Base-by-base conservation (phyloP, 1,140 invertebrate species). In the Cotesia typhae region DNA sequence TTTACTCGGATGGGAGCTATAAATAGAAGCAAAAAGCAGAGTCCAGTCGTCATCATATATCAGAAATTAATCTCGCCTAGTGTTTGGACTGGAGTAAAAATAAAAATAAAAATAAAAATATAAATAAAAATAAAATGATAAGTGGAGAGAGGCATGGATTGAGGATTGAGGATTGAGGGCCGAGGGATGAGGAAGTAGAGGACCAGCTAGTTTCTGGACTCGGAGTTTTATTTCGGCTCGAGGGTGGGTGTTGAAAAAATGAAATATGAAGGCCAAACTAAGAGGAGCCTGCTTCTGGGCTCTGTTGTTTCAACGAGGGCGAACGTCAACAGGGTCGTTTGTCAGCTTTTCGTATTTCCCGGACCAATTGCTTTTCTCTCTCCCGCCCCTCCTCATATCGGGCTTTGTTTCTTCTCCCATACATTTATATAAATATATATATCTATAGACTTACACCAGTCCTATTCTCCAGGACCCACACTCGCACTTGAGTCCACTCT, bases 261-360 rank as follows among this genome's bases (percentile, higher is more conserved):
- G 80, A 82, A 82, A 82, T 83, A 81, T 83, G 81, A 80, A 76
- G 72, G 78, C 69, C 59, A 74, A 72, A 70, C 67, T 52, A 72
- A 71, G 73, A 41, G 37, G 70, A 75, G 67, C 72, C 68, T 72
- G 74, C 70, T 70, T 73, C 75, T 75, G 47, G 64, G 59, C 66
- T 70, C 80, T 82, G 82, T 83, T 81, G 79, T 80, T 79, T 77
- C 77, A 76, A 74, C 73, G 77, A 80, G 81, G 78, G 81, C 76
- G 76, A 81, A 82, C 81, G 81, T 83, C 82, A 83, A 81, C 81
- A 79, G 80, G 79, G 77, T 83, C 82, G 81, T 83, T 82, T 82
- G 82, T 83, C 81, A 82, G 79, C 76, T 75, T 75, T 73, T 72
- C 75, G 73, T 76, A 75, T 74, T 57, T 69, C 20, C 72, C 37